These are phyloP conservation scores for Brassicogethes aeneus DNA, from an alignment of 2,888 invertebrate species.

Conservation along the genomic window DNA sequence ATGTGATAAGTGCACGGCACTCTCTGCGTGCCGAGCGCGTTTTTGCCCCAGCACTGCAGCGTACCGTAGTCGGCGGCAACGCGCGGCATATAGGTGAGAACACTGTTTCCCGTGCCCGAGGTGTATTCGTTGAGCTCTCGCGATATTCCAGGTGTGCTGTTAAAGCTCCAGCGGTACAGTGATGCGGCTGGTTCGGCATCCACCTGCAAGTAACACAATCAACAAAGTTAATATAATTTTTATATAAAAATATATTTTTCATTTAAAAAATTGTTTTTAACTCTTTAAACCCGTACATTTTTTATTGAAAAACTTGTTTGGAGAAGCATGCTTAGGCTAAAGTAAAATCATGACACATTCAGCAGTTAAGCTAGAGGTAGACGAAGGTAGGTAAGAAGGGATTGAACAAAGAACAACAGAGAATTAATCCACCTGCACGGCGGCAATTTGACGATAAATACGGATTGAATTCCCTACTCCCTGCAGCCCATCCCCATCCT, in stretches of 20 bases:
- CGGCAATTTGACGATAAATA: slow-evolving; percentile 8
- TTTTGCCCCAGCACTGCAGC: slow-evolving; percentile 66
- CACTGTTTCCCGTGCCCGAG: slow-evolving; percentile 33
- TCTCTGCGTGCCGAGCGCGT: slow-evolving; percentile 60
- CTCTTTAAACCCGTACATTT: too few species aligned
- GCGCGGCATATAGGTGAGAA: slow-evolving; percentile 47
- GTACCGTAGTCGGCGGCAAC: slow-evolving; percentile 64
- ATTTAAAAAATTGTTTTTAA: too few species aligned
- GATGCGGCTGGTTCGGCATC: slow-evolving; percentile 67
- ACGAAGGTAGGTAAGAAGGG: too few species aligned
- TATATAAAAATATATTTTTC: too few species aligned
- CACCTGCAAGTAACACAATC: too few species aligned
- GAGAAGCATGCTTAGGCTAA: too few species aligned
- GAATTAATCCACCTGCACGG: slow-evolving; percentile 9
- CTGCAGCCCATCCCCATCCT: neutral
- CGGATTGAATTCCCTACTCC: neutral
- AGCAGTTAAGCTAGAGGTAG: slow-evolving; percentile 1
- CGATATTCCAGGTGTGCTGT: slow-evolving; percentile 50
- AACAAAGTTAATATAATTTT: too few species aligned
- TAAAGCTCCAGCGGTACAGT: slow-evolving; percentile 56
- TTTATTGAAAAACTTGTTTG: too few species aligned
- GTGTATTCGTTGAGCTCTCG: slow-evolving; percentile 40
- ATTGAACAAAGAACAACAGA: slow-evolving; percentile 5
- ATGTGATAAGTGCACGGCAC: slow-evolving; percentile 68
- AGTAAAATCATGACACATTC: too few species aligned